These are phyloP conservation scores for Vombatus ursinus DNA, from an alignment of 2,113 vertebrate genomes.

Conservation along the genomic window DNA sequence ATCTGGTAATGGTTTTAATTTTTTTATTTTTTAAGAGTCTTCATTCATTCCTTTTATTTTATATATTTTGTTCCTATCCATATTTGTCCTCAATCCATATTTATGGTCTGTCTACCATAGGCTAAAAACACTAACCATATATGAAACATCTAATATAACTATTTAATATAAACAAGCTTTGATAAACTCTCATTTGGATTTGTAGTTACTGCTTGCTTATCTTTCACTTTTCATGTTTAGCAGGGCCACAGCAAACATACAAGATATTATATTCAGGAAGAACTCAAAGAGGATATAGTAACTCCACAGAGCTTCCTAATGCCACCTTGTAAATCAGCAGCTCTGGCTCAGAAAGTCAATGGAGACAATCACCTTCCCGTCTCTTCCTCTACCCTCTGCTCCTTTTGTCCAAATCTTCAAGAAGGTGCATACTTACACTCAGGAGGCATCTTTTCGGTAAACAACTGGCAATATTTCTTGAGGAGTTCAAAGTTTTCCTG, in stretches of 20 bases:
- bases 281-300: background rate
- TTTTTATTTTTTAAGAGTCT: background rate
- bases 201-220: conserved; percentile 1
- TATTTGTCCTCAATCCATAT: background rate
- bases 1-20: background rate
- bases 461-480: conserved; percentile 93
- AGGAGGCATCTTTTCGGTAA: conserved; percentile 93
- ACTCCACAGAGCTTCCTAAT: background rate
- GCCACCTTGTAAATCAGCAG: conserved; percentile 8
- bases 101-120: background rate
- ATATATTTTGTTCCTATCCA: background rate
- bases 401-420: background rate
- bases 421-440: conserved; percentile 90
- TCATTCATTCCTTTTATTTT: background rate
- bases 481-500: conserved; percentile 96
- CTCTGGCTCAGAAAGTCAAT: background rate
- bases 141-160: background rate
- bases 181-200: conserved; percentile 10
- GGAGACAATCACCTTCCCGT: background rate
- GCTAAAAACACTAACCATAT: background rate
- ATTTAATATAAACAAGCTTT: background rate
- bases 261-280: background rate
- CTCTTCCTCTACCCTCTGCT: fast-evolving
- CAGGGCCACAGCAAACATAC: background rate
- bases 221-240: conserved; percentile 37